Conservation (phyloP, 2,797 vertebrate genomes). For the Ptychadena robeensis region DNA sequence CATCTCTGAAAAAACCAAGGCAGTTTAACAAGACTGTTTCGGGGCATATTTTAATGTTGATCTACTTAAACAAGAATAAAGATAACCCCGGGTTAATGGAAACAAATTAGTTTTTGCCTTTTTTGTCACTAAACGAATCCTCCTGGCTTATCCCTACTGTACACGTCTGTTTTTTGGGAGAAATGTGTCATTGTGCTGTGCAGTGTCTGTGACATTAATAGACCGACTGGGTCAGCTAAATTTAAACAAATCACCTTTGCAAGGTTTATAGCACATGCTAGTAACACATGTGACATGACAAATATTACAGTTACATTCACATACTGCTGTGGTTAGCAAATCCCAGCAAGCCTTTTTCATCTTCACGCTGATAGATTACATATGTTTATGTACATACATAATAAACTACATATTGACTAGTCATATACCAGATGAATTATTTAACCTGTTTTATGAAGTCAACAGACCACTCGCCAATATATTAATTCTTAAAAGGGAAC, state of each 20-base stretch:
- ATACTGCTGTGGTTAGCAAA: background rate
- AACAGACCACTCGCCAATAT: background rate
- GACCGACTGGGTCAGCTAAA: slow-evolving; percentile 38
- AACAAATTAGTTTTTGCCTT: slow-evolving; percentile 57
- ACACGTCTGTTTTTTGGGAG: slow-evolving; percentile 27
- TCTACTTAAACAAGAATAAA: slow-evolving; percentile 61
- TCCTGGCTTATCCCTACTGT: slow-evolving; percentile 51
- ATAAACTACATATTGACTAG: background rate
- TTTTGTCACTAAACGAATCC: slow-evolving; percentile 49
- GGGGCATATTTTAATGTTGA: slow-evolving; percentile 57
- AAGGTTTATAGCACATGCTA: slow-evolving; percentile 39
- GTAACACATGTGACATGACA: slow-evolving; percentile 14
- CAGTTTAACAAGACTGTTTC: slow-evolving; percentile 60
- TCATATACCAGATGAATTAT: background rate
- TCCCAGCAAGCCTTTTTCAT: background rate
- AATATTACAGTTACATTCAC: background rate
- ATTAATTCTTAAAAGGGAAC: background rate
- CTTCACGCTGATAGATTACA: background rate
- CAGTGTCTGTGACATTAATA: slow-evolving; percentile 38
- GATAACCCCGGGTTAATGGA: slow-evolving; percentile 62
- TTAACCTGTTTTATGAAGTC: background rate
- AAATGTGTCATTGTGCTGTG: slow-evolving; percentile 29
- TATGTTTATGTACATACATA: background rate
- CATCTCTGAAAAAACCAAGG: slow-evolving; percentile 46
- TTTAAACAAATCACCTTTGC: slow-evolving; percentile 26